A percentile compares a stretch with the other conserved stretches of the same genome.
phyloP scores from a whole-genome alignment of 1,140 invertebrate genomes.

The Anastrepha ludens region DNA sequence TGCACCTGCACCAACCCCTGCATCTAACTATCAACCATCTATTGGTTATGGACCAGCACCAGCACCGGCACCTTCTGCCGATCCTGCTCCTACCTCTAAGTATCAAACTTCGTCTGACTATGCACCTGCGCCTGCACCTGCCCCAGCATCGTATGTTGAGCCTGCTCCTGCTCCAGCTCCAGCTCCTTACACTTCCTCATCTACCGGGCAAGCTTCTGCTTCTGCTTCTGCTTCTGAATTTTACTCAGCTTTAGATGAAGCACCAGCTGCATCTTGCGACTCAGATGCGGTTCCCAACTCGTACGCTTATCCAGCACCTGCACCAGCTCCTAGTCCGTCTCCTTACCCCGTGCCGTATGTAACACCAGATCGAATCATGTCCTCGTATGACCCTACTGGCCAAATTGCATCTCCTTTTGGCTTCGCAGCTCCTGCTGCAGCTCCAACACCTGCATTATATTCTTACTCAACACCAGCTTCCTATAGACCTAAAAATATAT shows the following conservation, averaged over 20 bases:
- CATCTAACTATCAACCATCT: background rate
- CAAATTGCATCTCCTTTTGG: background rate
- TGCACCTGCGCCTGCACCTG: background rate
- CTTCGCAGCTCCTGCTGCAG: background rate
- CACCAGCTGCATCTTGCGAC: background rate
- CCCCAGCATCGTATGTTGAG: background rate
- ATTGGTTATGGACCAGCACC: background rate
- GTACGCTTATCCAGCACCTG: background rate
- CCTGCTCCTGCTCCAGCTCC: background rate
- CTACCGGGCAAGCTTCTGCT: background rate
- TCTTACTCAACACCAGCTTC: background rate
- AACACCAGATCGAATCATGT: no score
- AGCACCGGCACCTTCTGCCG: background rate
- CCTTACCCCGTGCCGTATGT: no score
- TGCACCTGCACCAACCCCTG: background rate
- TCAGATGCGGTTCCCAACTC: background rate
- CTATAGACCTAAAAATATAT: background rate
- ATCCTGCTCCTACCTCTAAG: background rate
- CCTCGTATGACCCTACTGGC: no score
- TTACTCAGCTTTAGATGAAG: background rate
- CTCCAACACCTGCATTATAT: background rate
- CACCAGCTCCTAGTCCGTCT: background rate
- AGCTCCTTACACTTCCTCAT: background rate
- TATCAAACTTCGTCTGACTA: background rate
- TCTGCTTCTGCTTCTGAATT: background rate